phyloP scores from a whole-genome alignment of 2,888 invertebrate genomes.

The Thyatira batis region DNA sequence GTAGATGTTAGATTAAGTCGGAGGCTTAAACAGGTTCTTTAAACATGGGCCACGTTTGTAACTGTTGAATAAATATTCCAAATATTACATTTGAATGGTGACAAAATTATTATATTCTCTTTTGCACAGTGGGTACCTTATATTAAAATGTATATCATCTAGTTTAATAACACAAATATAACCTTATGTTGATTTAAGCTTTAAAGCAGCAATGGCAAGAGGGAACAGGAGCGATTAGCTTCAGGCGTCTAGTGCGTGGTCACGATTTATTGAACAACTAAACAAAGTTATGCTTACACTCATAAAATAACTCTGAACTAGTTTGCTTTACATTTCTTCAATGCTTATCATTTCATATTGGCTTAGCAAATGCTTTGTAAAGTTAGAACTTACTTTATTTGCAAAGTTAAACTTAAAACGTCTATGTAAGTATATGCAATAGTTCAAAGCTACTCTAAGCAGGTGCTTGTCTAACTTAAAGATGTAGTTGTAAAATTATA shows the following conservation, averaged over 20 bases:
- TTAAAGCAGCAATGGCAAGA: slow-evolving; percentile 48
- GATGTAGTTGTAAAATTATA: slow-evolving; percentile 53
- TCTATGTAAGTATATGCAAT: not conserved
- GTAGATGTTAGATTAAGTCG: no score
- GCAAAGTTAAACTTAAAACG: not conserved
- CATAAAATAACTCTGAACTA: slow-evolving; percentile 34
- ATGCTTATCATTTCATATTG: slow-evolving; percentile 36
- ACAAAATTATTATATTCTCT: not conserved
- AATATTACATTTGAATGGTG: no score
- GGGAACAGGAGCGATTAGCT: slow-evolving; percentile 75
- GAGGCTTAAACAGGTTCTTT: no score
- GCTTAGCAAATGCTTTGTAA: slow-evolving; percentile 24
- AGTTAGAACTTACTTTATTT: not conserved
- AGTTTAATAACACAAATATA: not conserved
- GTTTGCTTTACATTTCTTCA: slow-evolving; percentile 32
- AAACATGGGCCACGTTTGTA: no score
- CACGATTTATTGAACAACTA: slow-evolving; percentile 68
- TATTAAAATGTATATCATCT: not conserved
- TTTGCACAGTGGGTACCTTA: not conserved
- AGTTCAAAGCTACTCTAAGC: slow-evolving; percentile 64
- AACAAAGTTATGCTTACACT: slow-evolving; percentile 51
- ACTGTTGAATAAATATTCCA: no score
- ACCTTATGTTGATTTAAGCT: slow-evolving; percentile 12
- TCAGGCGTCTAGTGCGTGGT: slow-evolving; percentile 63
- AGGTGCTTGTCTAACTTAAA: slow-evolving; percentile 64